Evolutionary conservation across 2,888 invertebrate species (phyloP).

Genomic region (Tubulanus polymorphus): DNA sequence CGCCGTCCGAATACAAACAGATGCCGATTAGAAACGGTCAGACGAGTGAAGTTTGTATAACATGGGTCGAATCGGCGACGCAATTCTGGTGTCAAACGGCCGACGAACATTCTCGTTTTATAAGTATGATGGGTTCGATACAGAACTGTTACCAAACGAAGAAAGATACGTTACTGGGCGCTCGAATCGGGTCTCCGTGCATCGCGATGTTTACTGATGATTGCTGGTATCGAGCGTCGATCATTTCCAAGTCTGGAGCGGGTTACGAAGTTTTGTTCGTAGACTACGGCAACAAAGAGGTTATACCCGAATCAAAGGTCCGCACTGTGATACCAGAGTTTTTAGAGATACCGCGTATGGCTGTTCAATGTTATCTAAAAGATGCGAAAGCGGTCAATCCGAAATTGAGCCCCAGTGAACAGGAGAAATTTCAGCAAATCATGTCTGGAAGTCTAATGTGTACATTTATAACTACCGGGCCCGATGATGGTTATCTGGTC

Average conservation of each 20-base stretch:
- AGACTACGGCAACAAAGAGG: slow-evolving; percentile 51
- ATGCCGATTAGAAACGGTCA: slow-evolving; percentile 14
- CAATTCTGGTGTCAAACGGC: slow-evolving; percentile 31
- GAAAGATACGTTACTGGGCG: not conserved
- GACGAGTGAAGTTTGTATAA: slow-evolving; percentile 27
- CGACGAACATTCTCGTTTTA: slow-evolving; percentile 1
- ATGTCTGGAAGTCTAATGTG: no score
- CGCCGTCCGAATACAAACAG: not conserved
- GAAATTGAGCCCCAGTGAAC: slow-evolving; percentile 17
- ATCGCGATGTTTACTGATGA: slow-evolving; percentile 8
- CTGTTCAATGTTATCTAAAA: slow-evolving; percentile 22
- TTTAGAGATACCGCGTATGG: slow-evolving; percentile 12
- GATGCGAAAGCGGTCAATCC: slow-evolving; percentile 20
- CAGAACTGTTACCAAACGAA: slow-evolving; percentile 20
- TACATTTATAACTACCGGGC: no score
- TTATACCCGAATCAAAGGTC: slow-evolving; percentile 18
- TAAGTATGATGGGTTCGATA: slow-evolving; percentile 27
- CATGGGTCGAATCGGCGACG: slow-evolving; percentile 24
- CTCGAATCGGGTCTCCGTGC: not conserved
- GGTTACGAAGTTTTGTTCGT: slow-evolving; percentile 39
- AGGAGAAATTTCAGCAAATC: slow-evolving; percentile 9
- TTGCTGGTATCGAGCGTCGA: slow-evolving; percentile 13
- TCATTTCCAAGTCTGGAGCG: not conserved
- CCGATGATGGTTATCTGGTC: no score
- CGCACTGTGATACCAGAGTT: slow-evolving; percentile 16